phyloP scores from a whole-genome alignment of 1,140 invertebrate species.

The Atopsyche davidsoni region DNA sequence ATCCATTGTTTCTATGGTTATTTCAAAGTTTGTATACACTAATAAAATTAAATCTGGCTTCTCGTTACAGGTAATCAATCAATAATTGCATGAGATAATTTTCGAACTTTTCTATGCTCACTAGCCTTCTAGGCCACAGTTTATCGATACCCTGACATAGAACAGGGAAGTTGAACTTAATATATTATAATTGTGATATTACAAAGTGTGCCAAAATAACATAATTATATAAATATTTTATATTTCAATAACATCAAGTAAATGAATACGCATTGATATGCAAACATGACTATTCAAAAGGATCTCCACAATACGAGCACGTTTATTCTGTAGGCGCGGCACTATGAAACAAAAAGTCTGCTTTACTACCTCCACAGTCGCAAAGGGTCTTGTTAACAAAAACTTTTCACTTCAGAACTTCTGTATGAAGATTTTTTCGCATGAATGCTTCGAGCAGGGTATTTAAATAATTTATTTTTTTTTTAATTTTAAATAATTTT shows the following conservation, averaged over 20 bases:
- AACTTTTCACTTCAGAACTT: slow-evolving; percentile 27
- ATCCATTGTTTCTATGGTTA: no score
- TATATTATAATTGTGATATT: background rate
- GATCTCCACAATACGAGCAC: background rate
- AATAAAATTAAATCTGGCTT: no score
- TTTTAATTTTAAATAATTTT: no score
- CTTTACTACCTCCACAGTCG: slow-evolving; percentile 19
- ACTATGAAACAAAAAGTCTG: slow-evolving; percentile 19
- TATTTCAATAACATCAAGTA: background rate
- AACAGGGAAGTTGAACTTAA: background rate
- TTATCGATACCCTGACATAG: background rate
- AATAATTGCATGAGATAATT: background rate
- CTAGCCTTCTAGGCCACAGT: background rate
- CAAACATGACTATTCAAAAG: no score
- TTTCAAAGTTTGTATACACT: no score
- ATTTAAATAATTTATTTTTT: no score
- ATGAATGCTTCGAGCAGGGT: no score
- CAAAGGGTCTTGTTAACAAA: slow-evolving; percentile 26
- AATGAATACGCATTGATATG: slow-evolving; percentile 1
- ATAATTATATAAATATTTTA: no score
- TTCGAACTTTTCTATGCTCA: background rate
- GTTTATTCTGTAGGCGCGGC: slow-evolving; percentile 1
- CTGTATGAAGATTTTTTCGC: slow-evolving; percentile 20
- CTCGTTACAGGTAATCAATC: no score
- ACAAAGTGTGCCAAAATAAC: background rate